Base-by-base conservation (phyloP, 1,140 invertebrate genomes). In the Heliconius eleuchia region DNA sequence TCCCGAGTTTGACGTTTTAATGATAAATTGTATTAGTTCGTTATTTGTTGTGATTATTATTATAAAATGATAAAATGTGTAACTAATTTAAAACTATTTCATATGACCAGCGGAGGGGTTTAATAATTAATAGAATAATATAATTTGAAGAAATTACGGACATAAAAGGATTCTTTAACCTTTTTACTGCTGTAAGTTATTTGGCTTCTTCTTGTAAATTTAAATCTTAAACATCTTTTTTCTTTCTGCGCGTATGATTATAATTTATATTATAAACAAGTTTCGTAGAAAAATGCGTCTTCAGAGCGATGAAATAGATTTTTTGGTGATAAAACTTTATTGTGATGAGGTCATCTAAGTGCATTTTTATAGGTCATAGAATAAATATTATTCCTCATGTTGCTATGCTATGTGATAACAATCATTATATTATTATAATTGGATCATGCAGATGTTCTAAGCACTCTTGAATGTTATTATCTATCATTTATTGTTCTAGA, bases 91-190 rank as follows among this genome's bases (percentile, higher is more conserved):
- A 66, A 30, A 16, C 11, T 16, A 66, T 66, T 27, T 66, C 3
- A 66, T 66, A 66, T 30, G 60, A 66, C 8, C 11, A 66, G 5
- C 60, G 27, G 9, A 66, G 13, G 23, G 13, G 16, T 27, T 66
- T 13, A 16, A 66, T 66, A 66, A 66, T 52, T 66, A 66, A 0
- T 8, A 13, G 2, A 66, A 66, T 16, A 27, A 66, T 66, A 66
- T 27, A 13, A 66, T 27, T 66, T 3, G 3, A 66, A 30, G 3
- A 30, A 66, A 27, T 66, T 27, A 66, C 60, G 60, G 60, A 82
- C 66, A 6, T 71, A 75, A 81, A 81, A 81, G 75, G 77, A 50
- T 30, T 71, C 34, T 72, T 76, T 76, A 34, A 55, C 16, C 46
- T 23, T 30, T 34, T 52, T 52, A 75, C 74, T 50, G 19, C 73